phyloP scores from a whole-genome alignment of 2,797 vertebrate genomes.

The Numenius phaeopus region DNA sequence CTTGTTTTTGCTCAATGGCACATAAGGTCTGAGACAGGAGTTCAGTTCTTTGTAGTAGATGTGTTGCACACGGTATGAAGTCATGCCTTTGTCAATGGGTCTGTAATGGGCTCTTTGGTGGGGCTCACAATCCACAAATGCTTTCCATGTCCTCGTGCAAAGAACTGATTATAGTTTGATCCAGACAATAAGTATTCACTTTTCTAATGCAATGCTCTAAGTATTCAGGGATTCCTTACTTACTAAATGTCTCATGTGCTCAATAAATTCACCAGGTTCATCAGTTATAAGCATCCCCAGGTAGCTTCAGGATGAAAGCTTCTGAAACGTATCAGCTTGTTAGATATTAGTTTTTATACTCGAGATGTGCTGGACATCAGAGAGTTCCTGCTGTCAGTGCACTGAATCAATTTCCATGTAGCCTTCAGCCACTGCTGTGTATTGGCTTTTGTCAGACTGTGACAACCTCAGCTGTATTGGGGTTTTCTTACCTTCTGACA shows the following conservation, averaged over 20 bases:
- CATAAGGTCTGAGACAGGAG: neutral
- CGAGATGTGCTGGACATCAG: neutral
- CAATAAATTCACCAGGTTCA: neutral
- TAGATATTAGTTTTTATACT: neutral
- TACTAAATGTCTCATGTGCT: neutral
- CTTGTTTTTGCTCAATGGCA: neutral
- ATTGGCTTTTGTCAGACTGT: conserved; percentile 17
- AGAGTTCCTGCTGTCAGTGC: neutral
- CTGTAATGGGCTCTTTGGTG: neutral
- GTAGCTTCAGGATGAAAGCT: neutral
- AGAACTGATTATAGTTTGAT: neutral
- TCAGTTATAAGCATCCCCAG: neutral
- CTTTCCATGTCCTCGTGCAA: neutral
- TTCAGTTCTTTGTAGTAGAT: neutral
- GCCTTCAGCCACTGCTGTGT: neutral
- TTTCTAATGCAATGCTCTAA: neutral
- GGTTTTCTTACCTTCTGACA: conserved; percentile 38
- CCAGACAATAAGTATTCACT: neutral
- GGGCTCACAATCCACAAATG: neutral
- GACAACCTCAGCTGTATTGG: neutral
- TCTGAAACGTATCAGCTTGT: neutral
- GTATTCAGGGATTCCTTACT: neutral
- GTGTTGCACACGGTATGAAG: neutral
- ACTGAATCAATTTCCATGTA: neutral
- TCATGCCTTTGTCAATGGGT: neutral